Percentiles rank a stretch among this genome's conserved stretches.
phyloP scores from a whole-genome alignment of 2,888 invertebrate species.

The Drosophila gaucha region DNA sequence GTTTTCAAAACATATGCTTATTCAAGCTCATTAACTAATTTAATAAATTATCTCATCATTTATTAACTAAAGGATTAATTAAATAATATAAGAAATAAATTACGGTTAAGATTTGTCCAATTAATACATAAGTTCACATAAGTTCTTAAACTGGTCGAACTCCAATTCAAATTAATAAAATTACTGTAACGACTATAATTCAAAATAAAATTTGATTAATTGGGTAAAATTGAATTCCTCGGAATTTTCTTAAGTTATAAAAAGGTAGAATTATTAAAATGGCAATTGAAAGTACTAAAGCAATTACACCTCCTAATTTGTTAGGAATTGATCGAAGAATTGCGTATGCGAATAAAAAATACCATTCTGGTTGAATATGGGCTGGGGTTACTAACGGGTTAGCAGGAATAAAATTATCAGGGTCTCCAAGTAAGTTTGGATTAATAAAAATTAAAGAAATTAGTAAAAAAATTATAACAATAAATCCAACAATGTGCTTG shows the following conservation, averaged over 20 bases:
- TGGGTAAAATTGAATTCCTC: constrained; percentile 87
- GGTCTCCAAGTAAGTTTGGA: constrained; percentile 86
- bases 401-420: constrained; percentile 85
- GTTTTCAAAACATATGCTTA: constrained; percentile 90
- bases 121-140: constrained; percentile 87
- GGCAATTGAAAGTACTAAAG: constrained; percentile 86
- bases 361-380: constrained; percentile 94
- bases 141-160: constrained; percentile 89
- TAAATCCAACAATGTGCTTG: constrained; percentile 85
- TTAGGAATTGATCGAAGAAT: constrained; percentile 92
- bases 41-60: too few species aligned
- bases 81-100: constrained; percentile 86
- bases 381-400: constrained; percentile 86
- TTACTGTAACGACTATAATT: constrained; percentile 85
- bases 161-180: constrained; percentile 90
- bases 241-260: constrained; percentile 86
- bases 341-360: constrained; percentile 89
- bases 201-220: constrained; percentile 88
- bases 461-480: constrained; percentile 86
- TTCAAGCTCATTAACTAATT: constrained; percentile 88
- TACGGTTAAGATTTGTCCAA: constrained; percentile 86
- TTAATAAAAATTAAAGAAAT: constrained; percentile 85
- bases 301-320: constrained; percentile 90
- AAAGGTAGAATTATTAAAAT: constrained; percentile 86
- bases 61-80: constrained; percentile 85